Base-by-base conservation (phyloP, 1,140 invertebrate genomes). In the Nebria ingens region DNA sequence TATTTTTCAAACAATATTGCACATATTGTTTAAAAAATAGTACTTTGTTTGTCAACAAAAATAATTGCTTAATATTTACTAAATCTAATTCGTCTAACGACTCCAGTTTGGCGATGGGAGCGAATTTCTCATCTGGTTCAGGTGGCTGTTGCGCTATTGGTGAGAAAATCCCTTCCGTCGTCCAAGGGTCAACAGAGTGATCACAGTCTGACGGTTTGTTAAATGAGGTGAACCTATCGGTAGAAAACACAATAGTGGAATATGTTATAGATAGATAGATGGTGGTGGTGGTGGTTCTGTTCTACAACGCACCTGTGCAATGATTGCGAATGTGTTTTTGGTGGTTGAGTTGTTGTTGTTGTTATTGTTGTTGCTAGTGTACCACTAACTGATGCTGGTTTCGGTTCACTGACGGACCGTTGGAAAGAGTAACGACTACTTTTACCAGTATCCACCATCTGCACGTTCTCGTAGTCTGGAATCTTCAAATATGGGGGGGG, bases 1-100 rank as follows among this genome's bases (percentile, higher is more conserved):
- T 52, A 9, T 9, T 17, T 40, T 13, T 38, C 19, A 22, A 40
- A n/a, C 12, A 2, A 13, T 12, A 19, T n/a, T 23, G 6, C 38
- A 2, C 19, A 11, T 52, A 11, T 13, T 53, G 23, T 23, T 2
- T 52, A 4, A 21, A 19, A 6, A 25, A 3, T 55, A 51, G 15
- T 51, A 34, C 25, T 34, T 34, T 34, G 25, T 34, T 34, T n/a
- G n/a, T n/a, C 25, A 9, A 34, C n/a, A 34, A n/a, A 9, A 34
- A 34, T 34, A n/a, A 34, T 9, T 34, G 25, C n/a, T 34, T 9
- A 34, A 34, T 52, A 54, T 56, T 62, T 65, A 71, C 70, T 65
- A 71, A 73, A 66, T 82, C 80, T 55, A 83, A 72, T 67, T 84
- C 81, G 60, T 84, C 81, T 51, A 84, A 67, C 15, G 81, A 83